phyloP scores from a whole-genome alignment of 2,888 invertebrate species.

The Cylindroiulus punctatus region DNA sequence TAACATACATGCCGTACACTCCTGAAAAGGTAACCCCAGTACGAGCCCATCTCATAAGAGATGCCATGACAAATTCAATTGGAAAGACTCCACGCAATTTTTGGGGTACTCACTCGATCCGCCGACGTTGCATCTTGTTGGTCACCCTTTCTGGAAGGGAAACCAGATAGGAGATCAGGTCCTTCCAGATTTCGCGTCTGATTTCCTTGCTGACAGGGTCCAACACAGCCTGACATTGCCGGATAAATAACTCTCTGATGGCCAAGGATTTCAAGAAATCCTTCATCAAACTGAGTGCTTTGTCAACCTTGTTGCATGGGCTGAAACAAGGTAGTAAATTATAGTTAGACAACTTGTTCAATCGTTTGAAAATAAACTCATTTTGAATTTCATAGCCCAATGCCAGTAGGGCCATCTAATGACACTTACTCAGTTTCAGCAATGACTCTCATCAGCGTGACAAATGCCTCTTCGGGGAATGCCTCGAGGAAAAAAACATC shows the following conservation, averaged over 20 bases:
- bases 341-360: background rate
- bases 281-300: conserved; percentile 34
- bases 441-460: conserved; percentile 8
- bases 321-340: background rate
- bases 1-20: too few relatives aligned
- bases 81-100: too few relatives aligned
- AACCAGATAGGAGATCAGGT: conserved; percentile 40
- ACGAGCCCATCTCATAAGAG: too few relatives aligned
- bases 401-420: too few relatives aligned
- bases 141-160: conserved; percentile 51
- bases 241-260: background rate
- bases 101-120: background rate
- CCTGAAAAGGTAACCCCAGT: too few relatives aligned
- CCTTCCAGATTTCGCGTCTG: conserved; percentile 35
- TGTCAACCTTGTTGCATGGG: conserved; percentile 21
- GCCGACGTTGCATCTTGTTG: background rate
- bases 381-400: too few relatives aligned
- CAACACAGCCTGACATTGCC: background rate
- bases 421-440: conserved; percentile 18
- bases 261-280: background rate
- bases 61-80: too few relatives aligned
- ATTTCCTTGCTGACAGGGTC: conserved; percentile 10
- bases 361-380: too few relatives aligned
- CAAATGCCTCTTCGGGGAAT: background rate
- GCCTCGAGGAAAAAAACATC: conserved; percentile 42